Evolutionary conservation across 1,140 invertebrate species (phyloP).

Genomic region (Caenorhabditis brenneri): DNA sequence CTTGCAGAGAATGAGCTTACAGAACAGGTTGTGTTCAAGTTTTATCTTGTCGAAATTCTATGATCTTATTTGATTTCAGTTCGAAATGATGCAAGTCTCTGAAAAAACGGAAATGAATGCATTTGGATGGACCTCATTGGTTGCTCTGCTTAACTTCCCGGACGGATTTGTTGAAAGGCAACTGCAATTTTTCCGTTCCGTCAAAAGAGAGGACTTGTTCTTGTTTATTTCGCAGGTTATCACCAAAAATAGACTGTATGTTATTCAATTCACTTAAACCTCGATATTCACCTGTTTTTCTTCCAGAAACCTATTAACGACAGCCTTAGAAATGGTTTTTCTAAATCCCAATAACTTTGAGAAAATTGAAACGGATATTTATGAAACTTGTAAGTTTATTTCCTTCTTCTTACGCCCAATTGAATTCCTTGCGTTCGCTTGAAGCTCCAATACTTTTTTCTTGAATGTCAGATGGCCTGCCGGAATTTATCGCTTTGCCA

Average conservation of each 20-base stretch:
- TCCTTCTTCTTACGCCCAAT: background rate
- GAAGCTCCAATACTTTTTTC: background rate
- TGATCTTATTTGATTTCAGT: no score
- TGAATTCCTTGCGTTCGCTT: no score
- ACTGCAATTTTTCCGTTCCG: background rate
- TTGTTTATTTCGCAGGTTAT: background rate
- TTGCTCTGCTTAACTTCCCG: background rate
- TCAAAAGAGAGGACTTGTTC: background rate
- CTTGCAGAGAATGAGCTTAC: no score
- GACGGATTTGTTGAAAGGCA: background rate
- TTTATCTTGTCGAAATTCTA: no score
- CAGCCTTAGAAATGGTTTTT: no score
- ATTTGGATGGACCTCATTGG: no score
- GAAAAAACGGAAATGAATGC: no score
- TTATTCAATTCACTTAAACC: no score
- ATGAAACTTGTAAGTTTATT: background rate
- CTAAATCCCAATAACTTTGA: no score
- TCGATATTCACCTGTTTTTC: background rate
- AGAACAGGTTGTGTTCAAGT: no score
- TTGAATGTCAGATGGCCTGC: background rate
- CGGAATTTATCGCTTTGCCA: background rate
- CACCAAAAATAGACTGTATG: background rate
- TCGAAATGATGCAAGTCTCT: no score
- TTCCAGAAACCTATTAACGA: background rate
- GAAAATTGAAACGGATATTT: background rate